A percentile compares a stretch with the other conserved stretches of the same genome.
phyloP scores from a whole-genome alignment of 2,888 invertebrate genomes.

The Allolobophora icterica region DNA sequence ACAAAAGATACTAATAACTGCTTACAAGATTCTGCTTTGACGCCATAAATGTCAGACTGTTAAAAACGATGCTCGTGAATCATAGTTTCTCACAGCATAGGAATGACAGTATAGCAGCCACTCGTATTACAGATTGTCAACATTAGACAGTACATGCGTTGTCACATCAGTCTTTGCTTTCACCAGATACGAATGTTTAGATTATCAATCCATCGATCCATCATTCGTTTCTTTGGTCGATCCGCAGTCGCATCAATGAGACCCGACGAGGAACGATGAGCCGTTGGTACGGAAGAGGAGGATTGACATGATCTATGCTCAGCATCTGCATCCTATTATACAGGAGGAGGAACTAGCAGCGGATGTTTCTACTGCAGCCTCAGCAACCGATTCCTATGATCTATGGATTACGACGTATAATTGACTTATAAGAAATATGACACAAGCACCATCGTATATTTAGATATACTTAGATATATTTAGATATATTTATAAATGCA shows the following conservation, averaged over 20 bases:
- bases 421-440: background rate
- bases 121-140: too few relatives aligned
- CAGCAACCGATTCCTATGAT: background rate
- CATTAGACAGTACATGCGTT: background rate
- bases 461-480: too few relatives aligned
- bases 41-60: too few relatives aligned
- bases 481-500: too few relatives aligned
- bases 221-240: background rate
- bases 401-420: background rate
- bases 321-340: constrained; percentile 11
- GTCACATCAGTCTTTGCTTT: background rate
- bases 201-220: background rate
- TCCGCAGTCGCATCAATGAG: background rate
- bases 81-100: too few relatives aligned
- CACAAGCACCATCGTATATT: background rate
- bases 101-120: too few relatives aligned
- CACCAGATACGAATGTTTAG: background rate
- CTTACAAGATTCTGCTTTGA: too few relatives aligned
- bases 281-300: background rate
- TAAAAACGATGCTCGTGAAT: too few relatives aligned
- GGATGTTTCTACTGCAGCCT: background rate
- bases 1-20: too few relatives aligned
- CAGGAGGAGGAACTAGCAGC: background rate
- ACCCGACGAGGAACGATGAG: too few relatives aligned
- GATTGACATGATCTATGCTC: background rate